A percentile compares a stretch with the other conserved stretches of the same genome.
phyloP scores from a whole-genome alignment of 2,797 vertebrate species.

The Serranus cabrilla region DNA sequence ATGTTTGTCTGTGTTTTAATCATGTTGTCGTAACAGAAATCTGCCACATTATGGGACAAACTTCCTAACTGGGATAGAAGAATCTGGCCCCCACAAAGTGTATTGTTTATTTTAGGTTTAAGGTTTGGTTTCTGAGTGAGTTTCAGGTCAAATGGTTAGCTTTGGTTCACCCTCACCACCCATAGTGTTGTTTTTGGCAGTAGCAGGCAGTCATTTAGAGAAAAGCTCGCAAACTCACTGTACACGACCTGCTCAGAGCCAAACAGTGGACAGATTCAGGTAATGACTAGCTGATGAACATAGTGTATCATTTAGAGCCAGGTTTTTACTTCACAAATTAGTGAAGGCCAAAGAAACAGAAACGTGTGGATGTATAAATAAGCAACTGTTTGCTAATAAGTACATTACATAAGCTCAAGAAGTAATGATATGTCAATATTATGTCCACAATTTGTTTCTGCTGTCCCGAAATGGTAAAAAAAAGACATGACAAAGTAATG shows the following conservation, averaged over 20 bases:
- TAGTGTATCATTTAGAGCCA: neutral
- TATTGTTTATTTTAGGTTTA: neutral
- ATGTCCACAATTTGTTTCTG: neutral
- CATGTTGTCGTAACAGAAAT: neutral
- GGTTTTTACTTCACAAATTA: neutral
- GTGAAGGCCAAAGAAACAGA: neutral
- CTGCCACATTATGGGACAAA: constrained; percentile 14
- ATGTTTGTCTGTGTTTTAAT: neutral
- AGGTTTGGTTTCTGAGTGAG: neutral
- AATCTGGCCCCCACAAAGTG: neutral
- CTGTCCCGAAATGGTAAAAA: neutral
- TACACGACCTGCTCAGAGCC: neutral
- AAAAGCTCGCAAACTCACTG: neutral
- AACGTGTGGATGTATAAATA: neutral
- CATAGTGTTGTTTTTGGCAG: neutral
- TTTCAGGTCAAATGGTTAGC: neutral
- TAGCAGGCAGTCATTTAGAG: neutral
- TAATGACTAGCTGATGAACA: neutral
- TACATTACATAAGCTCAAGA: no score
- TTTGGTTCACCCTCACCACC: neutral
- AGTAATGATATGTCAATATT: neutral
- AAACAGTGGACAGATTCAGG: neutral
- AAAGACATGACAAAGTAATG: neutral
- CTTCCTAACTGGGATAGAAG: neutral
- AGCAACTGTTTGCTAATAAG: neutral